Evolutionary conservation across 2,113 vertebrate species (phyloP), one percentile per base, ranked within the genome.

Genomic region (Pitta sordida): DNA sequence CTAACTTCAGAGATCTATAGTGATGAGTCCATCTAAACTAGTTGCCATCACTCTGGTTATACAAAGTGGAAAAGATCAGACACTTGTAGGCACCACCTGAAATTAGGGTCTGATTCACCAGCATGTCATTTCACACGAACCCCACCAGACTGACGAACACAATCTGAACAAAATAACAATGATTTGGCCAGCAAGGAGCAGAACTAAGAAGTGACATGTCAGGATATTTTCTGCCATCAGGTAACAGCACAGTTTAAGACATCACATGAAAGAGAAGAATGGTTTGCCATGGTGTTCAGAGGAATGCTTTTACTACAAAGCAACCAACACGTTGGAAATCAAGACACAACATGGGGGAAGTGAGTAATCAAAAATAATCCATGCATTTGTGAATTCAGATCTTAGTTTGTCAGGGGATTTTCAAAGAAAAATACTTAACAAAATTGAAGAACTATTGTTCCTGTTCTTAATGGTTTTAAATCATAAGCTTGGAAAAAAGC

Each of bases 11-110:
- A 62, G 9, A 8, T 64, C 51, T 90, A 2, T 2, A 2, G 13
- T 21, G 14, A 3, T 1, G 1, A 46, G 13, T 51, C 11, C 13
- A 27, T 20, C 24, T 48, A 53, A 29, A 60, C 30, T 41, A 17
- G 12, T 52, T 60, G 21, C 34, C 30, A 17, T 51, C 14, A 15
- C 6, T 41, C 26, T 36, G 21, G 2, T 39, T 60, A 41, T 2
- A 63, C 14, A 43, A 8, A 53, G 10, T 20, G 18, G 19, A 63
- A 76, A 83, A 26, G 18, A 46, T 8, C 17, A 70, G 27, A 52
- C 12, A 11, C 13, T 67, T 53, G 11, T 13, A 29, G 11, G 8
- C 21, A 39, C 12, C 37, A 58, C 0, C 0, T 46, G 55, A 52
- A 84, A 64, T 43, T n/a, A 55, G 10, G 13, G 9, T 74, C 26